Evolutionary conservation across 2,113 vertebrate species (phyloP), one percentile per base, ranked within the genome.

Genomic region (Nerophis lumbriciformis): DNA sequence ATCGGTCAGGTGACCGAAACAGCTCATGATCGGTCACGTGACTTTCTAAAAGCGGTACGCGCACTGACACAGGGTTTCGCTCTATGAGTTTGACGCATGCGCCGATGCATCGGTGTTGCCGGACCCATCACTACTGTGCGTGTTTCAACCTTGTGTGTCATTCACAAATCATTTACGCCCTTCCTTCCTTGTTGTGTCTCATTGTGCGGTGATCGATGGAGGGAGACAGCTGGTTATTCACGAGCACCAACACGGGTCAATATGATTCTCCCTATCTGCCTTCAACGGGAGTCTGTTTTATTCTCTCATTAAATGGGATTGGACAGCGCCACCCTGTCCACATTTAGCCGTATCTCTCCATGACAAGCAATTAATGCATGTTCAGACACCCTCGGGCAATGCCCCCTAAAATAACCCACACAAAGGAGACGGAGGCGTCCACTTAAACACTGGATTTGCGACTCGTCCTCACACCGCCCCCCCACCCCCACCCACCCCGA

Each of bases 281-380:
- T 83, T 87, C 78, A 79, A 63, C 66, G 61, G 73, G 58, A 61
- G 79, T 81, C 77, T 77, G 75, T 85, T 85, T 83, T 84, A 83
- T 83, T 84, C 80, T 76, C 72, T 86, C 79, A 76, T 86, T 81
- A 88, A 87, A 82, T 81, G 73, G 76, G 70, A 83, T 83, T 75
- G 71, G 65, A 81, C 81, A 80, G 75, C 47, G 70, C 77, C 78
- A 68, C 68, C 78, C 73, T 21, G n/a, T 73, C 76, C 70, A 63
- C 66, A 69, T 85, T 78, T 80, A 78, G 63, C 71, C 63, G 50
- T 80, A 83, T 86, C 83, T 86, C 83, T 77, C 76, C 69, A 80
- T 83, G 85, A 88, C 81, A 87, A 81, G 74, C 82, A 87, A 87
- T 85, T 86, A 86, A 86, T 77, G 76, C 74, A 78, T 85, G 82